These are phyloP conservation scores for Leucoraja erinaceus DNA, from an alignment of 2,113 vertebrate species.

Conservation along the genomic window DNA sequence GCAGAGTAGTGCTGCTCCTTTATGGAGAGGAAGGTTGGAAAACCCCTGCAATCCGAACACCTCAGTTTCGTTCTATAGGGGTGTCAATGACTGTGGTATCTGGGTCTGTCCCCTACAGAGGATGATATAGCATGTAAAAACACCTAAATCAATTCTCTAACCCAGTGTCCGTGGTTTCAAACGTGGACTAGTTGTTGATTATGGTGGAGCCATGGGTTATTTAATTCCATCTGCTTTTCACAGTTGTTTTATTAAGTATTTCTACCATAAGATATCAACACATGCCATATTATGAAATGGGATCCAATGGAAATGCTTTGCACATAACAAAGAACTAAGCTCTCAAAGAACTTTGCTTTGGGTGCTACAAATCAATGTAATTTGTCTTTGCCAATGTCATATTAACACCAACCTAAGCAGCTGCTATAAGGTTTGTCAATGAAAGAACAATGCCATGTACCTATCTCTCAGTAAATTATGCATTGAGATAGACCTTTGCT, in stretches of 20 bases:
- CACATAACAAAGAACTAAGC: neutral
- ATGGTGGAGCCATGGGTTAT: no score
- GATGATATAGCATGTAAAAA: neutral
- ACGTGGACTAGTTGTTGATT: neutral
- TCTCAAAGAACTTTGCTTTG: neutral
- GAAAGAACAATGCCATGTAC: neutral
- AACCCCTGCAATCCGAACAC: neutral
- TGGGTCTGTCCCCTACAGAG: neutral
- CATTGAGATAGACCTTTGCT: neutral
- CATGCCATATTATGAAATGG: neutral
- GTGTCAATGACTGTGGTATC: neutral
- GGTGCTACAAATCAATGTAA: neutral
- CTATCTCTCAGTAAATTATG: neutral
- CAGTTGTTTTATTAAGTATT: neutral
- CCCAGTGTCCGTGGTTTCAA: neutral
- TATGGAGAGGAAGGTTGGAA: neutral
- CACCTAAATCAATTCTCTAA: neutral
- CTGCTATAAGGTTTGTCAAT: neutral
- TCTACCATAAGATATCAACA: neutral
- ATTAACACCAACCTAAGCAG: neutral
- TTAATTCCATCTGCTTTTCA: no score
- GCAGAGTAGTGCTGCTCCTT: no score
- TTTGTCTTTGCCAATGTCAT: neutral
- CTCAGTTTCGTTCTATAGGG: neutral
- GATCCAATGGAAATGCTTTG: neutral